phyloP scores from a whole-genome alignment of 2,113 vertebrate genomes.

The Zosterops borbonicus region DNA sequence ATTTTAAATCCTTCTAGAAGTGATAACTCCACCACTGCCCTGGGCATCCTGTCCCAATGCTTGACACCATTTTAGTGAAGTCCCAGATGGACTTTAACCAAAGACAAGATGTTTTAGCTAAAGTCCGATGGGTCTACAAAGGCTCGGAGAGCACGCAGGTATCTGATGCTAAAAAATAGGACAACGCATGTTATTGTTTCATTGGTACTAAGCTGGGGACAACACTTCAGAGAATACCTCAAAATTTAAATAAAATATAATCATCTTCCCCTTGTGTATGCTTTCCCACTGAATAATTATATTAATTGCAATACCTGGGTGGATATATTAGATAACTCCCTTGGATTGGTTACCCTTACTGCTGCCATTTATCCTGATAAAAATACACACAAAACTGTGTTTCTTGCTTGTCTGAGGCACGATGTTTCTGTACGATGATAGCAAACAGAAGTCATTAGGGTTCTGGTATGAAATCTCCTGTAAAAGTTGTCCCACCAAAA shows the following conservation, averaged over 20 bases:
- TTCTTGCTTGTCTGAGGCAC: not conserved
- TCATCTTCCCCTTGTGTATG: not conserved
- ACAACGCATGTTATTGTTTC: not conserved
- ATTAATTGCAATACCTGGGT: not conserved
- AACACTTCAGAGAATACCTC: not conserved
- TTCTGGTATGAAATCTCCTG: not conserved
- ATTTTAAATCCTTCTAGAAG: not conserved
- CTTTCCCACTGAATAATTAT: not conserved
- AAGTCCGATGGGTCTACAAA: not conserved
- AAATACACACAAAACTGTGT: not conserved
- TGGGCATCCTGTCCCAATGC: not conserved
- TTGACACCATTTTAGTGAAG: not conserved
- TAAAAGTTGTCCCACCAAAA: not conserved
- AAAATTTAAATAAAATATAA: not conserved
- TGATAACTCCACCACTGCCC: not conserved
- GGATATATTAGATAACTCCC: not conserved
- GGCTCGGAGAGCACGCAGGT: not conserved
- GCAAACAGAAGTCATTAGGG: not conserved
- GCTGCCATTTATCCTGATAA: not conserved
- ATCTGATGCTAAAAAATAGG: not conserved
- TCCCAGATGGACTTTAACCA: rapidly evolving
- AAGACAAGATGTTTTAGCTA: not conserved
- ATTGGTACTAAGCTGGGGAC: no score
- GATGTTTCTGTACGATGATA: not conserved
- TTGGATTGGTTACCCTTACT: not conserved